Base-by-base conservation (phyloP, 92 coral and sea anemone genomes). In the Galaxea fascicularis region DNA sequence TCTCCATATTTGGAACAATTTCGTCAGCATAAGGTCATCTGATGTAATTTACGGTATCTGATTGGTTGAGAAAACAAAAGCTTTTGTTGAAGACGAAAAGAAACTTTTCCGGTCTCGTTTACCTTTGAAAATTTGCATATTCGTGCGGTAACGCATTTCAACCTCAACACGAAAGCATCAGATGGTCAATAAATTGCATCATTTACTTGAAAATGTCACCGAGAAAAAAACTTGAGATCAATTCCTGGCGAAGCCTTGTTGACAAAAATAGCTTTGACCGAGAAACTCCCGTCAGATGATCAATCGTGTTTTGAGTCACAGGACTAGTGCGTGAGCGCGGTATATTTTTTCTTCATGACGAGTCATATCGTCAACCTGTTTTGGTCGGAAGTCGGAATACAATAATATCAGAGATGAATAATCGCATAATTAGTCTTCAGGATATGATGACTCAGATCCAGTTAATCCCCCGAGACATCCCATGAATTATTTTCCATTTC, bases 11-110 rank as follows among this genome's bases (percentile, higher is more conserved):
- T 86, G 98, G 95, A 59, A 54, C 74, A 89, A 83, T 92, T 84
- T 93, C 95, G 90, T 93, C 91, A 89, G 85, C 88, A 80, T 90
- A 78, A 94, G 90, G 92, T 94, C 95, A 94, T 94, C 86, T 92
- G 95, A 90, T 85, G 92, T 75, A 65, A 92, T 87, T 84, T 80
- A 52, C 82, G 92, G 67, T n/a, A 62, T 94, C 69, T 92, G 89
- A 94, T 94, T 94, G 95, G 98, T 51, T 86, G 11, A 47, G 20
- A 44, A 58, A 0, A 83, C 92, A 85, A 91, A 31, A 46, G 73
- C 80, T 30, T 72, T 85, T 85, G 85, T 85, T 88, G 1, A 4
- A 20, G 27, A n/a, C 35, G 68, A 75, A 68, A 26, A 20, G 81
- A 39, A n/a, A 54, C 8, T 35, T 30, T 83, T 83, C 87, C 87